Evolutionary conservation across 2,888 invertebrate genomes (phyloP), one percentile per base, ranked within the genome.

Genomic region (Nasonovia ribisnigri): DNA sequence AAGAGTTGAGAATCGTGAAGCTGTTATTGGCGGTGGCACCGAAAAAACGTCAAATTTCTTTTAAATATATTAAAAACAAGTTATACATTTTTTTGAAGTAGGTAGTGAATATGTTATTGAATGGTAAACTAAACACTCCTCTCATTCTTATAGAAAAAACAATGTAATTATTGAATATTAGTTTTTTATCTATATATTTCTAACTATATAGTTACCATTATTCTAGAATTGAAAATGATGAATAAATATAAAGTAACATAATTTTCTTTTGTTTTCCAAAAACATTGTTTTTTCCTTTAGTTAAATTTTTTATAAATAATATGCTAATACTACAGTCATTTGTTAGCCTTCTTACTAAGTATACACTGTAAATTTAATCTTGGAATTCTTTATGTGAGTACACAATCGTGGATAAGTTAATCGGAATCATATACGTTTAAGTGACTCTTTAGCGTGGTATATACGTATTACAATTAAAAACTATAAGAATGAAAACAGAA

Each of bases 81-180:
- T n/a, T 67, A n/a, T 67, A n/a, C 67, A 67, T n/a, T 67, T 67
- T n/a, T 60, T n/a, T 67, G 13, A 67, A 67, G 67, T n/a, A 67
- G 0, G 67, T n/a, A 67, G 0, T n/a, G 5, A 67, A 67, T n/a
- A 67, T n/a, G 16, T 67, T 67, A 67, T n/a, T 67, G n/a, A n/a
- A 67, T n/a, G 67, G 2, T 67, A 67, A 67, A n/a, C 4, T 67
- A 13, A 67, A 67, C 67, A 13, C 13, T n/a, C 11, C n/a, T 67
- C 13, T 16, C n/a, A 67, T 67, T 67, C 1, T 67, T 5, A n/a
- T n/a, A n/a, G 13, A 67, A 67, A n/a, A 67, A 67, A 16, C 13
- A 5, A 67, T 13, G n/a, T 3, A 13, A 67, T 67, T n/a, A 67
- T n/a, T n/a, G 67, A 13, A 67, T 67, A 67, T 67, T n/a, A 13